These are phyloP conservation scores for Tychaedon coryphoeus DNA, from an alignment of 2,113 vertebrate species.

Conservation along the genomic window DNA sequence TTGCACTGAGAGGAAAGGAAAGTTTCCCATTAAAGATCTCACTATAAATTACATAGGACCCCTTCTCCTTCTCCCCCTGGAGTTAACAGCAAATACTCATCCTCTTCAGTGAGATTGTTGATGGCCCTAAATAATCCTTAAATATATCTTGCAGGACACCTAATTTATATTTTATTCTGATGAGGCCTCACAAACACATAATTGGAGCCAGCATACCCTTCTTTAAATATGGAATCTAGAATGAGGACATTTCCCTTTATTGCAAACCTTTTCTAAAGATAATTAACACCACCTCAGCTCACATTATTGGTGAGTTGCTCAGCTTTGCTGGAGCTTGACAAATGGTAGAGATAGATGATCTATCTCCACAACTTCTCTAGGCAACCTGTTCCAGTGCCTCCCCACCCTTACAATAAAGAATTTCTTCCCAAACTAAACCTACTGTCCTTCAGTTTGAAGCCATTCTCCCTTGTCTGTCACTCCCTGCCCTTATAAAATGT, in stretches of 20 bases:
- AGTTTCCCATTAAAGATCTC: neutral
- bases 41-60: neutral
- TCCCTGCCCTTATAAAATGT: neutral
- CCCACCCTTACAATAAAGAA: neutral
- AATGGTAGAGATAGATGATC: neutral
- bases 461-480: neutral
- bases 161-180: neutral
- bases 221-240: neutral
- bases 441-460: neutral
- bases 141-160: neutral
- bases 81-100: neutral
- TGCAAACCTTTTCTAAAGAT: neutral
- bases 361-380: neutral
- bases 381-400: neutral
- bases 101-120: neutral
- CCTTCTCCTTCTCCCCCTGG: neutral
- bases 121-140: neutral
- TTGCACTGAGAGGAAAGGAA: neutral
- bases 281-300: neutral
- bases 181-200: neutral
- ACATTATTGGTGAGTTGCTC: neutral
- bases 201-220: neutral
- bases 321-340: neutral
- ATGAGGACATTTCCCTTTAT: neutral
- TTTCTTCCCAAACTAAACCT: neutral